phyloP scores from a whole-genome alignment of 2,113 vertebrate genomes.

The Syngnathus floridae region DNA sequence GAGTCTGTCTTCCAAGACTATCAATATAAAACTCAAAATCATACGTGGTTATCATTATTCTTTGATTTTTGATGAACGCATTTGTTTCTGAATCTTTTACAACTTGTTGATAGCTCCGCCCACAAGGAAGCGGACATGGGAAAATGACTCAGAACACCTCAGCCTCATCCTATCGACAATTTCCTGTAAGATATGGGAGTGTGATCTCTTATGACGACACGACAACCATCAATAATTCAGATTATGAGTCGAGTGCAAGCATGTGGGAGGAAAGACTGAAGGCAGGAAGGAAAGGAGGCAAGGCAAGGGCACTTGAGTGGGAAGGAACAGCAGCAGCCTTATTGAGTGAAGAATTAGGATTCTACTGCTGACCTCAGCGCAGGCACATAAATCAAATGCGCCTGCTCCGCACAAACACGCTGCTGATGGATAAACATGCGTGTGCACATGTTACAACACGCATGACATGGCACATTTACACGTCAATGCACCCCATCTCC shows the following conservation, averaged over 20 bases:
- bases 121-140: background rate
- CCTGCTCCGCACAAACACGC: conserved; percentile 28
- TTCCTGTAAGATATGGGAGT: background rate
- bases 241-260: background rate
- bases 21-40: too few relatives aligned
- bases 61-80: too few relatives aligned
- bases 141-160: background rate
- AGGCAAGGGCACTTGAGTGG: conserved; percentile 5
- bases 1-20: too few relatives aligned
- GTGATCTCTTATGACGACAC: background rate
- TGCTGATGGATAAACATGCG: conserved; percentile 21
- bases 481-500: conserved; percentile 7
- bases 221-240: background rate
- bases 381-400: conserved; percentile 57
- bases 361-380: conserved; percentile 37
- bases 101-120: too few relatives aligned
- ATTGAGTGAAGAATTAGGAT: conserved; percentile 59
- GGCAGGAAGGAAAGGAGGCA: conserved; percentile 2
- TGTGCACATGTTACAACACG: background rate
- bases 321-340: conserved; percentile 60
- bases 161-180: background rate
- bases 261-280: background rate
- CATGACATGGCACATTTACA: background rate
- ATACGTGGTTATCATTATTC: too few relatives aligned
- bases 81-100: too few relatives aligned